Conservation (phyloP, 2,888 invertebrate species). For the Poecilus cupreus region DNA sequence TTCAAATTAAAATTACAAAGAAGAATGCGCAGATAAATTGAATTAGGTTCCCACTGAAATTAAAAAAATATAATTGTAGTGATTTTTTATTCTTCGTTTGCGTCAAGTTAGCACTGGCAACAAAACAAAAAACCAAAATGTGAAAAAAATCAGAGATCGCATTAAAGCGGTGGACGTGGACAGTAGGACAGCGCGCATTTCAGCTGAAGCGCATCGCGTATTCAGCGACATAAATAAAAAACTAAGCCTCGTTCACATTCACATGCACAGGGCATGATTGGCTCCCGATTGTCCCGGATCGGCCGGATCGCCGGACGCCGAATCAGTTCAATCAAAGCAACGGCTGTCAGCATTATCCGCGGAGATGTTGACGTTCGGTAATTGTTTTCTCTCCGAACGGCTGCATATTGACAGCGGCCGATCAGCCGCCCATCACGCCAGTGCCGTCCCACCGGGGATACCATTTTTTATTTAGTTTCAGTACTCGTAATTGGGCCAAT, state of each 20-base stretch:
- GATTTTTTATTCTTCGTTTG: not conserved
- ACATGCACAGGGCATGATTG: conserved; percentile 49
- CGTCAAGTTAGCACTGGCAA: conserved; percentile 21
- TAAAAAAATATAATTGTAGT: conserved; percentile 14
- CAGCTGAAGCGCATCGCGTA: conserved; percentile 31
- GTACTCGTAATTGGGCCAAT: conserved; percentile 10
- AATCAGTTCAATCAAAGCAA: conserved; percentile 57
- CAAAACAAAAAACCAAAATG: conserved; percentile 13
- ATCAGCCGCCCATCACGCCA: conserved; percentile 36
- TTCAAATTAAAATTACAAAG: no score
- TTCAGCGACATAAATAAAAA: conserved; percentile 52
- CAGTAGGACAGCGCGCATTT: conserved; percentile 18
- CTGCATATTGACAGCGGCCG: conserved; percentile 55
- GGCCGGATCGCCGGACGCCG: conserved; percentile 18
- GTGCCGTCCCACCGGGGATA: conserved; percentile 9
- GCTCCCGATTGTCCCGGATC: conserved; percentile 40
- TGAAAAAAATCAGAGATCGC: conserved; percentile 36
- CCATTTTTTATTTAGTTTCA: conserved; percentile 6
- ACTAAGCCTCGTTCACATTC: conserved; percentile 40
- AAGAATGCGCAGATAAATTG: no score
- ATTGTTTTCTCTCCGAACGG: conserved; percentile 56
- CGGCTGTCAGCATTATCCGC: conserved; percentile 55
- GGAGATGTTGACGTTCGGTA: conserved; percentile 58
- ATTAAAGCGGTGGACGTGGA: conserved; percentile 34
- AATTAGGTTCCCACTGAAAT: no score